Percentiles rank a stretch among this genome's conserved stretches.
phyloP scores from a whole-genome alignment of 2,888 invertebrate species.

The Ethmia dodecea region DNA sequence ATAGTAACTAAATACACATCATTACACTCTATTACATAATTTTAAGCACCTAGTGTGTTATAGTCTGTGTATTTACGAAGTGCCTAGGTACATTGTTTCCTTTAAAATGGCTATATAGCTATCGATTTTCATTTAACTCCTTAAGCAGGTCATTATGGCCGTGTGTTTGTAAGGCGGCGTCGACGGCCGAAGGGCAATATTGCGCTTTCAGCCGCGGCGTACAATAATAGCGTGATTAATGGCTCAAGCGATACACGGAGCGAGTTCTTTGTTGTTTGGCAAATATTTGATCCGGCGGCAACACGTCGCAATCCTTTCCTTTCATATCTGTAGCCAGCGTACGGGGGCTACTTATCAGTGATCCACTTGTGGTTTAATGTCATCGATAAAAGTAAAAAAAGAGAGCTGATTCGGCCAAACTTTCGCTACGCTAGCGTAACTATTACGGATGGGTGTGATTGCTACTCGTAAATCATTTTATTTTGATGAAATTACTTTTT shows the following conservation, averaged over 20 bases:
- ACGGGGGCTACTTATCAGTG: background rate
- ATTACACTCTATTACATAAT: no score
- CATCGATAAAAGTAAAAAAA: no score
- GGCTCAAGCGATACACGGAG: conserved; percentile 58
- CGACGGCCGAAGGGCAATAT: conserved; percentile 62
- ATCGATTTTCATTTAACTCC: conserved; percentile 69
- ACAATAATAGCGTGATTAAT: conserved; percentile 73
- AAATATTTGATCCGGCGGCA: conserved; percentile 61
- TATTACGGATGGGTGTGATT: no score
- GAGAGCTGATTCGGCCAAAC: no score
- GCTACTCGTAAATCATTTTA: no score
- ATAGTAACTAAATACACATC: no score
- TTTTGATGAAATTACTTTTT: no score
- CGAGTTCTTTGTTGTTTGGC: conserved; percentile 67
- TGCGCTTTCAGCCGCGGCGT: conserved; percentile 59
- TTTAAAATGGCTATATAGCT: conserved; percentile 24
- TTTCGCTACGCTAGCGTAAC: no score
- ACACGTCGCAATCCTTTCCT: conserved; percentile 53
- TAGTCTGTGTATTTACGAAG: no score
- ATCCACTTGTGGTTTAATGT: no score
- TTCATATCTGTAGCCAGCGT: conserved; percentile 34
- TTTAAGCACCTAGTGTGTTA: no score
- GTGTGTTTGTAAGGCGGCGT: conserved; percentile 55
- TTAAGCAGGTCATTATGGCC: conserved; percentile 64
- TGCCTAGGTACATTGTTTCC: no score